Evolutionary conservation across 2,113 vertebrate species (phyloP).

Genomic region (Aldabrachelys gigantea): DNA sequence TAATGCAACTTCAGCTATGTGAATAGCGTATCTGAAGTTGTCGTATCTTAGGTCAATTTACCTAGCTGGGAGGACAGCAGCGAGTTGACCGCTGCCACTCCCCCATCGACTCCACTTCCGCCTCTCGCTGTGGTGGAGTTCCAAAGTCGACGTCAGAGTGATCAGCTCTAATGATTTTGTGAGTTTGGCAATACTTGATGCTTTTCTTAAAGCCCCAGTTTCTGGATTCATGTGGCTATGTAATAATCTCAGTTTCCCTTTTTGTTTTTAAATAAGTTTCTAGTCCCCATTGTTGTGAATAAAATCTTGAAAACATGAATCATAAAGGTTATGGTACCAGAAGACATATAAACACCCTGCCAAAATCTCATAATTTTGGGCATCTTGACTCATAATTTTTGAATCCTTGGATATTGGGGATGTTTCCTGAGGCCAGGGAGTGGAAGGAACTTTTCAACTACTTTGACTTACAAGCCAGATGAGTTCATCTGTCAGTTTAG

Average conservation of each 20-base stretch:
- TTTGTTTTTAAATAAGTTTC: neutral
- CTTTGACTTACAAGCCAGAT: neutral
- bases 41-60: too few relatives aligned
- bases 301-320: neutral
- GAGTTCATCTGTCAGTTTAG: neutral
- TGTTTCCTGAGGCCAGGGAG: neutral
- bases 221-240: neutral
- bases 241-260: neutral
- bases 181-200: neutral
- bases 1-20: too few relatives aligned
- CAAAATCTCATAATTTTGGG: neutral
- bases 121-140: too few relatives aligned
- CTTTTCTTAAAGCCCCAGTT: conserved; percentile 2
- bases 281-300: neutral
- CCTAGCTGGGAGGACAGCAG: too few relatives aligned
- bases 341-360: neutral
- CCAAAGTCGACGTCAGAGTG: too few relatives aligned
- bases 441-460: neutral
- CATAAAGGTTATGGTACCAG: neutral
- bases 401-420: neutral
- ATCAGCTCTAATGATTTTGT: too few relatives aligned
- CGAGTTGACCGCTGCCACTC: too few relatives aligned
- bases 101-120: too few relatives aligned
- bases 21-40: too few relatives aligned
- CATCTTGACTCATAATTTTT: neutral